These are phyloP conservation scores for Phaethornis superciliosus DNA, from an alignment of 2,113 vertebrate species.

Conservation along the genomic window DNA sequence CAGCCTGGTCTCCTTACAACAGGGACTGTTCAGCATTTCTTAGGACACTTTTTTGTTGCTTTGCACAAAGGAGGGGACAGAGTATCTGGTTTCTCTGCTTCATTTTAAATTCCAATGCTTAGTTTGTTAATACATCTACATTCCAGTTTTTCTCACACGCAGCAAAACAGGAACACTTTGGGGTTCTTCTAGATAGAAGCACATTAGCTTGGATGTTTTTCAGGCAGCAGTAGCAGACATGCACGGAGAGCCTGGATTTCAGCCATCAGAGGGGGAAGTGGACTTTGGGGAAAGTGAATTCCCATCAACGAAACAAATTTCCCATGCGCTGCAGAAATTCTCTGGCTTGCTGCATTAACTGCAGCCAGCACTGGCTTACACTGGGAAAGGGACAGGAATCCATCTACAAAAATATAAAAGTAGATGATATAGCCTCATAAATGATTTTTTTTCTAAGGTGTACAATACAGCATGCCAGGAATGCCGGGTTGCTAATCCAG, in stretches of 20 bases:
- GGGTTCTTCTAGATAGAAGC: not conserved
- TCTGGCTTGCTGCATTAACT: not conserved
- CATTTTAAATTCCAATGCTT: conserved; percentile 11
- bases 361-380: not conserved
- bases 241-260: not conserved
- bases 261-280: not conserved
- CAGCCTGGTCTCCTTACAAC: not conserved
- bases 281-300: not conserved
- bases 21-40: not conserved
- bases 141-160: not conserved
- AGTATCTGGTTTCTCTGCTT: conserved; percentile 29
- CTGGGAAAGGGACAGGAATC: not conserved
- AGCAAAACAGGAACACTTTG: not conserved
- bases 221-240: not conserved
- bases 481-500: not conserved
- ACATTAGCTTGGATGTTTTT: not conserved
- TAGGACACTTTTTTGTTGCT: conserved; percentile 17
- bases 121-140: conserved; percentile 5
- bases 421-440: not conserved
- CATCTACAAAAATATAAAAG: not conserved
- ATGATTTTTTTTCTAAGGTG: not conserved
- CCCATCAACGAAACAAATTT: not conserved
- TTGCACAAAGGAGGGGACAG: not conserved
- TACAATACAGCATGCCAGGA: not conserved
- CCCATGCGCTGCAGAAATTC: not conserved